Percentiles rank a stretch among this genome's conserved stretches.
Evolutionary conservation across 2,113 vertebrate species (phyloP).

Genomic region (Paratilapia polleni): DNA sequence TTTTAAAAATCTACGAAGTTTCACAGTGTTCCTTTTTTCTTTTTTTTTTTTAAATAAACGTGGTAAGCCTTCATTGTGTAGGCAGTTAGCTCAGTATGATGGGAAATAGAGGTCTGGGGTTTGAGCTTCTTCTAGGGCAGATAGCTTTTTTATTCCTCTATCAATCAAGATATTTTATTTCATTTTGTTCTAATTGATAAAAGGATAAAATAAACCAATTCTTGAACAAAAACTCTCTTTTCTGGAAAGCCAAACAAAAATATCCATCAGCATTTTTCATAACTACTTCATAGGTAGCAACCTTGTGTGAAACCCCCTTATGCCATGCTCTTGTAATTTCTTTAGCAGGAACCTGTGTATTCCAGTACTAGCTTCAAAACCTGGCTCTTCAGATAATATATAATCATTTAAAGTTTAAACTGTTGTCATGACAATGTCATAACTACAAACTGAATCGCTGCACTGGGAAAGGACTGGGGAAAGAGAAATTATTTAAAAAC

Average conservation of each 20-base stretch:
- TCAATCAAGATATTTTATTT: neutral
- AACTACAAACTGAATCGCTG: neutral
- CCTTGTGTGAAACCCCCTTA: accelerated
- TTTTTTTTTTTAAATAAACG: accelerated
- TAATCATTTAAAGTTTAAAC: neutral
- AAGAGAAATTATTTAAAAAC: neutral
- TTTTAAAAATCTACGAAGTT: neutral
- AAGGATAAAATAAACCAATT: neutral
- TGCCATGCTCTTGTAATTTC: neutral
- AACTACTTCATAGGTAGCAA: neutral
- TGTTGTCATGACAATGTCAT: neutral
- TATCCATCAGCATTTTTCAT: neutral
- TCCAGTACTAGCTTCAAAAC: neutral
- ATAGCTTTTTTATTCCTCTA: neutral
- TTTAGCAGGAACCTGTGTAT: neutral
- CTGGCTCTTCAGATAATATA: neutral
- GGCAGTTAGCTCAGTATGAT: neutral
- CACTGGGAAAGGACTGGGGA: neutral
- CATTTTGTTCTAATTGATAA: neutral
- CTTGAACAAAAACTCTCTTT: neutral
- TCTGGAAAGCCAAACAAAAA: neutral
- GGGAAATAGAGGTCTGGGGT: neutral
- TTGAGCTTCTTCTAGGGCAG: neutral
- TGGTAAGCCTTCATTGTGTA: neutral
- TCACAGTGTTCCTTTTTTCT: neutral